A percentile compares a stretch with the other conserved stretches of the same genome.
Conservation (phyloP, 2,888 invertebrate species). For the Xylota sylvarum region DNA sequence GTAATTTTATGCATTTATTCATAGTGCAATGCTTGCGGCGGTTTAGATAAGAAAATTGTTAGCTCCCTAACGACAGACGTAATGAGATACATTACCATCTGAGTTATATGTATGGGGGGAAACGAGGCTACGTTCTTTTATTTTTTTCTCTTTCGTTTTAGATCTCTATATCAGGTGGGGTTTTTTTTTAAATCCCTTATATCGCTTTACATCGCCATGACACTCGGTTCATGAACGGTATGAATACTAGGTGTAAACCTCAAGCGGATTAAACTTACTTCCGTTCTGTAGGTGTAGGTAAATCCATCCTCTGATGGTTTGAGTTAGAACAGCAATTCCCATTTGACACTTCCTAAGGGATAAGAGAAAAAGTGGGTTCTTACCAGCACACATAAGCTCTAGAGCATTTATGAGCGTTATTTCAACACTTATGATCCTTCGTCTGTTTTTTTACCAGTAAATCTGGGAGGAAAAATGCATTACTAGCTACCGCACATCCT, state of each 20-base stretch:
- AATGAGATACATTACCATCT: slow-evolving; percentile 51
- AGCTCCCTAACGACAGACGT: slow-evolving; percentile 39
- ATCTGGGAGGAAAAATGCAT: no score
- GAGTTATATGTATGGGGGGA: neutral
- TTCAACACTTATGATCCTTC: no score
- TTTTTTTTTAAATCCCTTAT: neutral
- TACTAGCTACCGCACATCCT: no score
- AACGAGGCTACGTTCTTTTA: neutral
- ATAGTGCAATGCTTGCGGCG: slow-evolving; percentile 50
- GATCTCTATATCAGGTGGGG: no score
- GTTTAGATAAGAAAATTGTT: slow-evolving; percentile 67
- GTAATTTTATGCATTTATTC: slow-evolving; percentile 67
- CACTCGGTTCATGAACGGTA: neutral
- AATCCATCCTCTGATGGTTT: neutral
- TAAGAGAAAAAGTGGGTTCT: no score
- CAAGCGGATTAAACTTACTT: neutral
- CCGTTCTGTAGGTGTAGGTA: neutral
- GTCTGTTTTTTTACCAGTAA: no score
- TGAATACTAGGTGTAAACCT: neutral
- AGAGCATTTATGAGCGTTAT: no score
- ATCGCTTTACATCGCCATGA: neutral
- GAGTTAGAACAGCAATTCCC: neutral
- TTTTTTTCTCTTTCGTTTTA: neutral
- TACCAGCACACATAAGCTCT: no score
- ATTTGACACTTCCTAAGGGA: neutral